Evolutionary conservation across 2,888 invertebrate species (phyloP).

Genomic region (Leucophenga maculata): DNA sequence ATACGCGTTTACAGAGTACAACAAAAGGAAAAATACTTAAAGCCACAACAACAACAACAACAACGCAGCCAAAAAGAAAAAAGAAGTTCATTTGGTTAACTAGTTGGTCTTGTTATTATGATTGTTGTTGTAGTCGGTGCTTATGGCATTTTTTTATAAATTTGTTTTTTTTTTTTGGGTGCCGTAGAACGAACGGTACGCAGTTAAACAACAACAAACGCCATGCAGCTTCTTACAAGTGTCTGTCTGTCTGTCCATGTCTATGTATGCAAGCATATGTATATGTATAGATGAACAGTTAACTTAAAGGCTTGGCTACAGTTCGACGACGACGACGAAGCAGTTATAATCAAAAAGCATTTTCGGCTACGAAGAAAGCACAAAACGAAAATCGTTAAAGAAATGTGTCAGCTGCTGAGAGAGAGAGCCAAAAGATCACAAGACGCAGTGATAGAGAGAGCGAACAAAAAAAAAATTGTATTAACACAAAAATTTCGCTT

Average conservation of each 20-base stretch:
- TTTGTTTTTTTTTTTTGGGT: conserved; percentile 8
- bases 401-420: conserved; percentile 32
- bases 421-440: conserved; percentile 22
- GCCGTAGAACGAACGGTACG: conserved; percentile 11
- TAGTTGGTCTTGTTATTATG: conserved; percentile 11
- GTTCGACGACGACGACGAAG: conserved; percentile 55
- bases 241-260: conserved; percentile 1
- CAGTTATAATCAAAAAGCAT: conserved; percentile 30
- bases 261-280: neutral
- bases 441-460: conserved; percentile 33
- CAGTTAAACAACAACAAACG: conserved; percentile 1
- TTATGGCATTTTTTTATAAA: neutral
- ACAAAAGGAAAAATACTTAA: neutral
- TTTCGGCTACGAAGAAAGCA: conserved; percentile 30
- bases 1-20: neutral
- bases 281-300: conserved; percentile 58
- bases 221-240: neutral
- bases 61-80: conserved; percentile 54
- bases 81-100: conserved; percentile 34
- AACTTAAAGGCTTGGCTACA: conserved; percentile 43
- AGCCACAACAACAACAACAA: conserved; percentile 31
- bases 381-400: conserved; percentile 29
- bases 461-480: conserved; percentile 30
- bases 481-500: conserved; percentile 71
- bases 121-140: conserved; percentile 5